Evolutionary conservation across 2,113 vertebrate genomes (phyloP).

Genomic region (Eira barbara): DNA sequence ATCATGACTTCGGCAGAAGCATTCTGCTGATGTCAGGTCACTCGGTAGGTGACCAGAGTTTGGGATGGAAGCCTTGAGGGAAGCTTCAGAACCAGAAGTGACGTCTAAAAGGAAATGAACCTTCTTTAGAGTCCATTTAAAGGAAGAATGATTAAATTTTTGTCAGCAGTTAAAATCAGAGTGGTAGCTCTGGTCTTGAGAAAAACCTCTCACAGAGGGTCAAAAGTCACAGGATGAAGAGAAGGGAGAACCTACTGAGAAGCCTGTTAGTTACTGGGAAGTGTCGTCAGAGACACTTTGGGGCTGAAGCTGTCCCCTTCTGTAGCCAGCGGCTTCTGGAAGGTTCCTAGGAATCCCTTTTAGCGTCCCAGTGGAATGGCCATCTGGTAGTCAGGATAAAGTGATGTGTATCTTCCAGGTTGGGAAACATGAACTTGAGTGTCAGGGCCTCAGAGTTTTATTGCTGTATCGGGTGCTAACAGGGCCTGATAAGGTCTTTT

Average conservation of each 20-base stretch:
- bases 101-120: not conserved
- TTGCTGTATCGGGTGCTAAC: not conserved
- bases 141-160: not conserved
- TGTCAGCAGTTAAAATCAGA: slow-evolving; percentile 8
- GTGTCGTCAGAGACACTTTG: not conserved
- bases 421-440: not conserved
- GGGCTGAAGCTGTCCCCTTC: not conserved
- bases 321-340: not conserved
- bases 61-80: slow-evolving; percentile 1
- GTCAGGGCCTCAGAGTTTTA: not conserved
- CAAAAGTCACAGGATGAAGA: not conserved
- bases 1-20: not conserved
- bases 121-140: not conserved
- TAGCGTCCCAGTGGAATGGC: not conserved
- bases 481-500: slow-evolving; percentile 3
- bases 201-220: not conserved
- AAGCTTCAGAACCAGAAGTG: slow-evolving; percentile 3
- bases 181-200: not conserved
- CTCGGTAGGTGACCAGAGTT: slow-evolving; percentile 19
- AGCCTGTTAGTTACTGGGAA: not conserved
- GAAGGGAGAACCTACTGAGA: not conserved
- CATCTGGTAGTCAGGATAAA: not conserved
- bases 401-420: not conserved
- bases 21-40: not conserved
- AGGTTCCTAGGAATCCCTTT: not conserved